Base-by-base conservation (phyloP, 2,888 invertebrate species). In the Anthophora plumipes region DNA sequence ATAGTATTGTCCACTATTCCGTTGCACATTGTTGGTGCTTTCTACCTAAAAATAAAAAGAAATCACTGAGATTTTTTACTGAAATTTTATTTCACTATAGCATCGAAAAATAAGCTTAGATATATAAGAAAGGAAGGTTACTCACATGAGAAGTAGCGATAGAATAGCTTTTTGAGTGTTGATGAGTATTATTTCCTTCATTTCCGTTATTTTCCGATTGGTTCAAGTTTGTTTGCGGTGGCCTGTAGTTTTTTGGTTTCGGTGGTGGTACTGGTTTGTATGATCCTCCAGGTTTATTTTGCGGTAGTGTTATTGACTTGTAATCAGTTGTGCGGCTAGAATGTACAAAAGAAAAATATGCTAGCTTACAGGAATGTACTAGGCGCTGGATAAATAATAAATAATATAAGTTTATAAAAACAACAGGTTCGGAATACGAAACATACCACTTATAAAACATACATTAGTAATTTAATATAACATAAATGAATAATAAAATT, bases 221-320 rank as follows among this genome's bases (percentile, higher is more conserved):
- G 17, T 88, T 83, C 37, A 91, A 55, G 31, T 94, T 94, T 69
- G 91, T 92, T 75, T 95, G 94, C 0, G 96, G 96, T 50, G 98
- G 97, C 57, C 97, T 95, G 93, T 98, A 98, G 94, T 98, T 98
- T 92, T 98, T 98, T 60, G 98, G 98, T 91, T 98, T 98, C 11
- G 98, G 98, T 41, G 98, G 98, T 54, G 98, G 98, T 71, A 98
- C 96, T 0, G 98, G 98, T 93, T 98, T 98, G 94, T 98, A 98
- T 1, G 95, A 94, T 77, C 93, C 93, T 17, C 89, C 89, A 17
- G 92, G 89, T 61, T 92, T 92, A 37, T 87, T 89, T 79, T 92
- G 92, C 0, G 90, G 84, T 17, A 92, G 91, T 68, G 92, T 91
- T 67, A 92, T 90, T 72, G 93, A 91, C 83, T 94, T 94, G 88